phyloP scores from a whole-genome alignment of 2,797 vertebrate species.

The Rhyacichthys aspro region DNA sequence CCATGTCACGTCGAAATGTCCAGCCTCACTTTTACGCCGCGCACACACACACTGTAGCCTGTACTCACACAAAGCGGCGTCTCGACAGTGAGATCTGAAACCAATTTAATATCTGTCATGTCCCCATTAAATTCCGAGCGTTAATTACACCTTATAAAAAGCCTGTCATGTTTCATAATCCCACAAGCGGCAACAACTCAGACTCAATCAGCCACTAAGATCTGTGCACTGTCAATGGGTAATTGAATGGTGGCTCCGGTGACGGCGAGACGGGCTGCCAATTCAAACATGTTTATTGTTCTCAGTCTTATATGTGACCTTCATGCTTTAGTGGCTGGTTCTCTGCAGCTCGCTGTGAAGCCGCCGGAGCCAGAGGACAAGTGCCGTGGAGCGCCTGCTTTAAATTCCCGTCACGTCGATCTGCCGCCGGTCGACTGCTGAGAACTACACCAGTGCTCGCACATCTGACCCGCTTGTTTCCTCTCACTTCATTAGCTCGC shows the following conservation, averaged over 20 bases:
- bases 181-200: constrained; percentile 73
- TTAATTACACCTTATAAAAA: constrained; percentile 87
- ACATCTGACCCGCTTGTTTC: constrained; percentile 68
- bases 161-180: constrained; percentile 83
- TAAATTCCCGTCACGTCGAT: constrained; percentile 74
- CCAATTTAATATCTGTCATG: constrained; percentile 85
- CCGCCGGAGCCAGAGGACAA: constrained; percentile 66
- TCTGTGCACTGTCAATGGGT: constrained; percentile 62
- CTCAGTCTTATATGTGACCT: constrained; percentile 65
- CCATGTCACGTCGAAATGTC: constrained; percentile 20
- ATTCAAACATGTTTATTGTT: constrained; percentile 70
- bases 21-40: not conserved
- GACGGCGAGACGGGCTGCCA: constrained; percentile 34
- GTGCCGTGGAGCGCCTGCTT: constrained; percentile 53
- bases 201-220: constrained; percentile 75
- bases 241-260: constrained; percentile 58
- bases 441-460: constrained; percentile 55
- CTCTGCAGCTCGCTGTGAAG: constrained; percentile 55
- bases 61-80: constrained; percentile 16
- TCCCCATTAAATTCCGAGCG: constrained; percentile 80
- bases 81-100: constrained; percentile 71
- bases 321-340: constrained; percentile 54
- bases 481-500: constrained; percentile 51
- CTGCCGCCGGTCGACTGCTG: constrained; percentile 56
- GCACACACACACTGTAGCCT: constrained; percentile 2